phyloP scores from a whole-genome alignment of 2,113 vertebrate genomes.

The Chiloscyllium plagiosum region DNA sequence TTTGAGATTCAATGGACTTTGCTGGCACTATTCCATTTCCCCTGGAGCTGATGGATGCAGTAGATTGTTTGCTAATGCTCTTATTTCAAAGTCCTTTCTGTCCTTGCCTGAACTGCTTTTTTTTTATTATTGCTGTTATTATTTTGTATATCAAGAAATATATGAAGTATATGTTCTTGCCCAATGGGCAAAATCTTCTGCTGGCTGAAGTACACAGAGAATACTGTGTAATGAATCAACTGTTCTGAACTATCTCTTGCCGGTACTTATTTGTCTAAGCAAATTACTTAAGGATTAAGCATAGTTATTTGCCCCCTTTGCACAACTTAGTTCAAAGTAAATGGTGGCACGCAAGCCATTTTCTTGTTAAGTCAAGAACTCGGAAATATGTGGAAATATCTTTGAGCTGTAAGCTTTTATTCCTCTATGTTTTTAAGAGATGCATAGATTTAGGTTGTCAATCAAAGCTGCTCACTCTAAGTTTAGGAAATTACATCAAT shows the following conservation, averaged over 20 bases:
- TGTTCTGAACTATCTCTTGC: not conserved
- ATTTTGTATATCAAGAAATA: constrained; percentile 22
- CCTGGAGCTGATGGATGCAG: constrained; percentile 22
- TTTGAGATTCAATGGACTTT: not conserved
- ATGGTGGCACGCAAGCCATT: not conserved
- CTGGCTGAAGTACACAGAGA: not conserved
- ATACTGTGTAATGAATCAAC: not conserved
- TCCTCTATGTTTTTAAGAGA: not conserved
- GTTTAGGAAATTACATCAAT: not conserved
- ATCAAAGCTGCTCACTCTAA: not conserved
- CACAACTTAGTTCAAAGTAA: not conserved
- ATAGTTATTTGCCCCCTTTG: not conserved
- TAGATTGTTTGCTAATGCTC: constrained; percentile 26
- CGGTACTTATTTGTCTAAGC: not conserved
- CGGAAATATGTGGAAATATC: not conserved
- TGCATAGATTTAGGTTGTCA: not conserved
- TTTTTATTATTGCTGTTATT: constrained; percentile 19
- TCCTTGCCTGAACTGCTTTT: constrained; percentile 5
- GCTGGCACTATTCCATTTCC: constrained; percentile 17
- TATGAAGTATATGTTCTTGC: not conserved
- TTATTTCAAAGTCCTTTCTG: constrained; percentile 13
- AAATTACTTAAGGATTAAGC: not conserved
- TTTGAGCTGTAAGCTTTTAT: not conserved
- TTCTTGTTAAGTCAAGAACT: not conserved
- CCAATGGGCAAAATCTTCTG: not conserved